phyloP scores from a whole-genome alignment of 2,888 invertebrate genomes.

The Eupithecia insigniata region DNA sequence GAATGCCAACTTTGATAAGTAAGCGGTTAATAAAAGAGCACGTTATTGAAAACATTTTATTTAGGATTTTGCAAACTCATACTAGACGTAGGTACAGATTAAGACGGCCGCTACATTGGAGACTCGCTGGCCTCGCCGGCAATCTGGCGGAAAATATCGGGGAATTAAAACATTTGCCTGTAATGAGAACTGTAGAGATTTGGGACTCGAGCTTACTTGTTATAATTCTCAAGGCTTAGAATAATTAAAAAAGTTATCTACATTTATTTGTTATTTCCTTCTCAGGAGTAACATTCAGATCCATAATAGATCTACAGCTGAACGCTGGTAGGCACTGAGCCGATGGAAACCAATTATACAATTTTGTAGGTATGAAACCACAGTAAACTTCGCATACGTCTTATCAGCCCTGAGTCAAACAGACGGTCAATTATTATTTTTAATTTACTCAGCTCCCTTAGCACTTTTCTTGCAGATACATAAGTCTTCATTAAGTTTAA shows the following conservation, averaged over 20 bases:
- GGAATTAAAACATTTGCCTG: conserved; percentile 33
- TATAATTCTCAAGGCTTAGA: neutral
- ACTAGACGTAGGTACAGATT: neutral
- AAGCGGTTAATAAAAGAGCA: too few species aligned
- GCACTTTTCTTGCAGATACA: too few species aligned
- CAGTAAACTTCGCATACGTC: too few species aligned
- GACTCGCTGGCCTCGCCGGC: conserved; percentile 5
- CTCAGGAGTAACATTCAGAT: neutral
- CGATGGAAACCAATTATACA: neutral
- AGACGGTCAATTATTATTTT: neutral
- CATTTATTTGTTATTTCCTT: neutral
- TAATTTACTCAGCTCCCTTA: too few species aligned
- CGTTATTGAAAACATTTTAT: too few species aligned
- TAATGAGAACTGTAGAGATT: conserved; percentile 13
- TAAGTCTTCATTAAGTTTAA: neutral
- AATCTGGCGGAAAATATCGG: conserved; percentile 28
- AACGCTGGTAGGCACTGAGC: neutral
- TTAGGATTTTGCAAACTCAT: neutral
- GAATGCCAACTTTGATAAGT: too few species aligned
- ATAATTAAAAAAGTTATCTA: neutral
- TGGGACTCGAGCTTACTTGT: conserved; percentile 19
- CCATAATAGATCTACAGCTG: neutral
- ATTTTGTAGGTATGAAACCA: neutral
- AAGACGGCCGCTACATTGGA: neutral
- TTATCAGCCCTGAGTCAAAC: neutral